Evolutionary conservation across 23 tunicate species (phyloP).

Genomic region (Oikopleura dioica): DNA sequence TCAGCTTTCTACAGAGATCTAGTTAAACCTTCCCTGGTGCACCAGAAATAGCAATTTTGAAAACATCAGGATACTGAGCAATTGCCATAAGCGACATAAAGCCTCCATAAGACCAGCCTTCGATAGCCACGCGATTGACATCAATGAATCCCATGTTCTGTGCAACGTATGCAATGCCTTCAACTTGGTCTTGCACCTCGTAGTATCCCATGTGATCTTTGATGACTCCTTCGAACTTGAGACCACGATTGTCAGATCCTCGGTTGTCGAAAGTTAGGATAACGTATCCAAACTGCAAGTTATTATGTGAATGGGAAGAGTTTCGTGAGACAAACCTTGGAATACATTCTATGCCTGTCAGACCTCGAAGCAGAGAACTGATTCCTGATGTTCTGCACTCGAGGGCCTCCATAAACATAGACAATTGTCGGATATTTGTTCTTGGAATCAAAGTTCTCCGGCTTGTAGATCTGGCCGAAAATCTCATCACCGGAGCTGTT

Average conservation of each 20-base stretch:
- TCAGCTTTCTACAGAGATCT: too few species aligned
- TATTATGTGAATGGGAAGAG: too few species aligned
- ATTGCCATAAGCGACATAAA: not conserved
- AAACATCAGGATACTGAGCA: not conserved
- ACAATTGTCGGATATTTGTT: constrained; percentile 67
- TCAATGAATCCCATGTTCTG: constrained; percentile 32
- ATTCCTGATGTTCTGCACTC: constrained; percentile 20
- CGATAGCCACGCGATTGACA: constrained; percentile 48
- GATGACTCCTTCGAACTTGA: constrained; percentile 40
- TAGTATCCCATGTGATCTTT: constrained; percentile 57
- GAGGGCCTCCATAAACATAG: constrained; percentile 91
- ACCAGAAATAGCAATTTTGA: constrained; percentile 2
- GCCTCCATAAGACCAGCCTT: constrained; percentile 95
- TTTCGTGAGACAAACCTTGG: too few species aligned
- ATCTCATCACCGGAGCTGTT: constrained; percentile 29
- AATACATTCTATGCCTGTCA: constrained; percentile 60
- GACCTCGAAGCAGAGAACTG: constrained; percentile 27
- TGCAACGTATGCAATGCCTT: constrained; percentile 43
- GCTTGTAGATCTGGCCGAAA: constrained; percentile 47
- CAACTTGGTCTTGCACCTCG: constrained; percentile 80
- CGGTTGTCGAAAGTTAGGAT: constrained; percentile 62
- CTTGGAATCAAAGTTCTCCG: constrained; percentile 28
- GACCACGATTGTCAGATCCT: constrained; percentile 61
- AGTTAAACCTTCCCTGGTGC: not conserved
- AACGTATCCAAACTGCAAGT: constrained; percentile 59